A percentile compares a stretch with the other conserved stretches of the same genome.
Evolutionary conservation across 1,140 invertebrate genomes (phyloP).

Genomic region (Procambarus clarkii): DNA sequence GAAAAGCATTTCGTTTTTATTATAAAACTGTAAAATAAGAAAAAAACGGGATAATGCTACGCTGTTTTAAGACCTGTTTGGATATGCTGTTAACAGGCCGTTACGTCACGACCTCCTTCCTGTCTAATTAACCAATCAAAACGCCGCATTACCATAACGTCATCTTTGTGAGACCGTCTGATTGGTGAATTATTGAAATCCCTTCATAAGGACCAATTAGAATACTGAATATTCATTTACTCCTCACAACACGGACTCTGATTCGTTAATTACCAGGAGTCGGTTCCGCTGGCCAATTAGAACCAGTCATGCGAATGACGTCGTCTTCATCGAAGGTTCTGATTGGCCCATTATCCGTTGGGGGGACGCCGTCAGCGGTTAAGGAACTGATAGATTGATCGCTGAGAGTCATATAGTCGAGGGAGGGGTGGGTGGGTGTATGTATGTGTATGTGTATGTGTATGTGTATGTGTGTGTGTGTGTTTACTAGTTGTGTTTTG

Average conservation of each 20-base stretch:
- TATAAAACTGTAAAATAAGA: not conserved
- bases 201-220: constrained; percentile 19
- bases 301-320: not conserved
- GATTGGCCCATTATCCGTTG: constrained; percentile 19
- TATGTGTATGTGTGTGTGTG: no score
- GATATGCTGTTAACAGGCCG: no score
- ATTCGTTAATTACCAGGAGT: not conserved
- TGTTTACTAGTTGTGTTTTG: no score
- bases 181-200: not conserved
- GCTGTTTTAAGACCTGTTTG: not conserved
- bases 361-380: not conserved
- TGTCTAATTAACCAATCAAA: not conserved
- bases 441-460: no score
- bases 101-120: no score
- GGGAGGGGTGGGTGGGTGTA: no score
- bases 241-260: not conserved
- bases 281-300: not conserved
- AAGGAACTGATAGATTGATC: not conserved
- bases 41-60: not conserved
- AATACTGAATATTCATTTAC: constrained; percentile 42
- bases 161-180: not conserved
- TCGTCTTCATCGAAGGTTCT: not conserved
- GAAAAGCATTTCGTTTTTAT: constrained; percentile 28
- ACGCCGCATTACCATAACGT: not conserved
- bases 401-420: no score